Evolutionary conservation across 1,140 invertebrate genomes (phyloP).

Genomic region (Drosophila kanapiae): DNA sequence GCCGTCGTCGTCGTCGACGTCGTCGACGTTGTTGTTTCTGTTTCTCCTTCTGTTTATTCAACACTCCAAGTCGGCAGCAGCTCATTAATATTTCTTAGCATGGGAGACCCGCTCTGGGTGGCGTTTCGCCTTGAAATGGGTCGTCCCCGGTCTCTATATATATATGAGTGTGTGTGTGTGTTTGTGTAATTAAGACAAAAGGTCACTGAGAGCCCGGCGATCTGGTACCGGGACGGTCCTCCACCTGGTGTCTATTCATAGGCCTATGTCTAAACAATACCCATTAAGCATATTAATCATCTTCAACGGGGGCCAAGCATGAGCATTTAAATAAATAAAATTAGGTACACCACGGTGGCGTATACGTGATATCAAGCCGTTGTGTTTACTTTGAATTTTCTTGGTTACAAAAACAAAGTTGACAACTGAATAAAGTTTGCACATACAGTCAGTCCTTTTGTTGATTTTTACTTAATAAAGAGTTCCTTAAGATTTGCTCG

Average conservation of each 20-base stretch:
- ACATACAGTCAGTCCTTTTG: not conserved
- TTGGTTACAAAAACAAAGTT: not conserved
- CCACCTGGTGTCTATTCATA: conserved; percentile 35
- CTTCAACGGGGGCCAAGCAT: conserved; percentile 14
- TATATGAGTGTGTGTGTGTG: not conserved
- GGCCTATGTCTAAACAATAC: conserved; percentile 20
- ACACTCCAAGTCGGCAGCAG: conserved; percentile 34
- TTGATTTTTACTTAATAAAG: not conserved
- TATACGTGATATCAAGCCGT: conserved; percentile 22
- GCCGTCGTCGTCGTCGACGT: conserved; percentile 4
- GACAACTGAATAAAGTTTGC: conserved; percentile 2
- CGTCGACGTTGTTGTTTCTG: conserved; percentile 6
- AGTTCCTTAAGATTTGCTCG: not conserved
- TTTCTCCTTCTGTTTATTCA: conserved; percentile 39
- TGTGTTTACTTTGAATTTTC: conserved; percentile 29
- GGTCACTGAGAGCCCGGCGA: conserved; percentile 20
- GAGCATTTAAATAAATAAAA: conserved; percentile 32
- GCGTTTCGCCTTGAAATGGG: conserved; percentile 43
- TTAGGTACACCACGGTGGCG: conserved; percentile 15
- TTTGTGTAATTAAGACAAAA: conserved; percentile 50
- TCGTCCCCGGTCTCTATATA: not conserved
- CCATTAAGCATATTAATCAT: conserved; percentile 51
- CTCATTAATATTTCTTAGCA: conserved; percentile 53
- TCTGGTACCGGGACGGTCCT: conserved; percentile 1
- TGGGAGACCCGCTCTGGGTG: conserved; percentile 30